Evolutionary conservation across 2,888 invertebrate genomes (phyloP).

Genomic region (Molanna angustata): DNA sequence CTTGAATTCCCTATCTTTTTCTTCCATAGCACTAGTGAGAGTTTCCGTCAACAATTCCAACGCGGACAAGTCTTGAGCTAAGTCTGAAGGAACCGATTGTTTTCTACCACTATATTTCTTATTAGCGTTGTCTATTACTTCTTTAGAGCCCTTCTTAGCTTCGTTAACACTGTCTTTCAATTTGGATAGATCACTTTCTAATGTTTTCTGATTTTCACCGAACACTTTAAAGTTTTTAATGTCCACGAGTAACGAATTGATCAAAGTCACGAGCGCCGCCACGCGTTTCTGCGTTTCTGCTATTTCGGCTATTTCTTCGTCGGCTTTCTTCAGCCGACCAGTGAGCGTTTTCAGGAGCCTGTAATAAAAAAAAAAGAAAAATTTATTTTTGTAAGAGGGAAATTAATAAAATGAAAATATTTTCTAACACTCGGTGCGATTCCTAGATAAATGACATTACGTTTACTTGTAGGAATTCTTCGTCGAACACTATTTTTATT

Average conservation of each 20-base stretch:
- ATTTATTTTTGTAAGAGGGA: background rate
- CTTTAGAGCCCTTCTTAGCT: constrained; percentile 56
- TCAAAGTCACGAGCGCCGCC: constrained; percentile 63
- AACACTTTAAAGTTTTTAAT: constrained; percentile 74
- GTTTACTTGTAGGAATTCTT: constrained; percentile 13
- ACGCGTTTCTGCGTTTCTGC: constrained; percentile 69
- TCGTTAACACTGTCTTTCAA: constrained; percentile 58
- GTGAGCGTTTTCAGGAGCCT: constrained; percentile 80
- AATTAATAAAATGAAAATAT: no score
- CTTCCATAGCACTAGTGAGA: constrained; percentile 77
- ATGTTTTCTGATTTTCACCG: constrained; percentile 66
- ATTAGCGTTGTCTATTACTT: constrained; percentile 58
- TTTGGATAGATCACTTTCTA: constrained; percentile 58
- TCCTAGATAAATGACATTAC: no score
- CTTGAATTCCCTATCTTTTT: constrained; percentile 83
- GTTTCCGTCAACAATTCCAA: constrained; percentile 81
- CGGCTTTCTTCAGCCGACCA: constrained; percentile 72
- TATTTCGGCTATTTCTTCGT: constrained; percentile 73
- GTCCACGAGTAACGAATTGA: constrained; percentile 65
- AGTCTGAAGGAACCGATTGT: constrained; percentile 69
- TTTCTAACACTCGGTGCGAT: background rate
- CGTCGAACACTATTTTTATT: constrained; percentile 28
- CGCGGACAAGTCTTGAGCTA: constrained; percentile 75
- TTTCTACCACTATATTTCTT: constrained; percentile 61
- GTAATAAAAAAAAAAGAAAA: constrained; percentile 42